phyloP scores from a whole-genome alignment of 2,113 vertebrate species.

The Halcyon malimbica region DNA sequence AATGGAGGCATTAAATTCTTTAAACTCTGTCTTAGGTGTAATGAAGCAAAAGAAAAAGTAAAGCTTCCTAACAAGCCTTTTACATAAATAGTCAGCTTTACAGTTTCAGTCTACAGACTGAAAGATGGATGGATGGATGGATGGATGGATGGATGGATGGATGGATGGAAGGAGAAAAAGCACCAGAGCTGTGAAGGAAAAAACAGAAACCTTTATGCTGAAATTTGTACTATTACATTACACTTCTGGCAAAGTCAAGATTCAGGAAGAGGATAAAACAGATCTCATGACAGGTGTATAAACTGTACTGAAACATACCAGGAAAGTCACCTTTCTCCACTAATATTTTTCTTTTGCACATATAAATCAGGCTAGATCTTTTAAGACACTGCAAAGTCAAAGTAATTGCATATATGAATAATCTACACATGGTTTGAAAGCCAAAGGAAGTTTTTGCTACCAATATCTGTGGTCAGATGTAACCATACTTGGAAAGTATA shows the following conservation, averaged over 20 bases:
- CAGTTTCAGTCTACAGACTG: neutral
- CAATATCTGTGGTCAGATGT: neutral
- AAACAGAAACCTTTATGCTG: neutral
- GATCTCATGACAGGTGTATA: conserved; percentile 2
- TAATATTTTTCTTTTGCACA: neutral
- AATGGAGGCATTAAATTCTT: neutral
- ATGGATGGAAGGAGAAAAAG: neutral
- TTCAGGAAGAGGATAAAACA: conserved; percentile 22
- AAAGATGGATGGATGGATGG: neutral
- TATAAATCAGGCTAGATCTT: neutral
- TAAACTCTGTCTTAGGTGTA: neutral
- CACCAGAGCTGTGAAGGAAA: neutral
- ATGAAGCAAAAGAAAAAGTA: neutral
- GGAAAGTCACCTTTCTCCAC: neutral
- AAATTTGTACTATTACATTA: neutral
- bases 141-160: too few species aligned
- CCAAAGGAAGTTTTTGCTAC: neutral
- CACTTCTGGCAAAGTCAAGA: neutral
- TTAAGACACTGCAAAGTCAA: neutral
- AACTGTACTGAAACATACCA: neutral
- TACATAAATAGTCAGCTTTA: neutral
- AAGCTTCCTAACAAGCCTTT: neutral
- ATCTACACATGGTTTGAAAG: neutral
- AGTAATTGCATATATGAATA: neutral
- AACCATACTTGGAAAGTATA: neutral